Evolutionary conservation across 2,797 vertebrate species (phyloP), one percentile per base, ranked within the genome.

Genomic region (Clarias laeviceps): DNA sequence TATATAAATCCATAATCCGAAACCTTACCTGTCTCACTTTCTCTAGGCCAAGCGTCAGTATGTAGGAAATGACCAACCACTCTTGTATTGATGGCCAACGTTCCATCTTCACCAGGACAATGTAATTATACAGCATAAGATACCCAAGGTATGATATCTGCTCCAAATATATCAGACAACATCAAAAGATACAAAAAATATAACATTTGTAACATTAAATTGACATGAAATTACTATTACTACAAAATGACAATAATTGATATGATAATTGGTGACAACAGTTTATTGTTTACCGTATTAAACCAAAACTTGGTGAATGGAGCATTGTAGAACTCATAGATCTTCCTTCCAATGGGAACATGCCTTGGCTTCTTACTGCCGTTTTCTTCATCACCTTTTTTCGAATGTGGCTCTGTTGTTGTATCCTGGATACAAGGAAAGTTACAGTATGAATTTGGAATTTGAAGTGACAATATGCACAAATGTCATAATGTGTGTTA

Each of bases 221-320:
- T 61, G n/a, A 64, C n/a, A 79, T 62, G 24, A 62, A 40, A 79
- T 34, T 79, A 40, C 3, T 32, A 74, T 74, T n/a, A 5, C 22
- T 57, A 61, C 14, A 18, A 9, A 69, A 74, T 56, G 15, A 54
- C 4, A 37, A 40, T 50, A 29, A 24, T 80, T 79, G 2, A 77
- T 37, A 59, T 59, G 29, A 34, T 59, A 78, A 34, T 9, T 14
- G n/a, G 17, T 37, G 12, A 18, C 34, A 80, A 18, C 45, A 40
- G 9, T 37, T 59, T 77, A 34, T 54, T 82, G 92, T 96, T 96
- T 93, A 99, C 98, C 0, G 98, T 99, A 92, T 99, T 98, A 91
- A 99, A 99, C 98, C 98, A 99, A 93, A 99, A 99, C 92, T 99
- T 99, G 88, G 99, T 98, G 85, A 99, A 99, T 24, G 98, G 98